Conservation (phyloP, 2,113 vertebrate genomes). For the Fulica atra region DNA sequence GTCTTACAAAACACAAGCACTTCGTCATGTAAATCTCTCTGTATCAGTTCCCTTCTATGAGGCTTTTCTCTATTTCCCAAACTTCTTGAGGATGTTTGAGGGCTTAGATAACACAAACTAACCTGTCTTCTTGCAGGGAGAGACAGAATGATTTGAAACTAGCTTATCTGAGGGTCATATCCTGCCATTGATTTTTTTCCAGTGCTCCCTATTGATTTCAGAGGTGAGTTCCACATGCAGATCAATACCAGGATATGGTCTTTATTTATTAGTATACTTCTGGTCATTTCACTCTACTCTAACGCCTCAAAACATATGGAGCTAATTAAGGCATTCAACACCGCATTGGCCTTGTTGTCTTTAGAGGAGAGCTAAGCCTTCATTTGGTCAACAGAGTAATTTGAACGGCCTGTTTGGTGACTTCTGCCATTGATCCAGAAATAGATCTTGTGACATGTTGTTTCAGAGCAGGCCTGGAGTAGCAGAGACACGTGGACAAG, state of each 20-base stretch:
- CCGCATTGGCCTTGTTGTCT: background rate
- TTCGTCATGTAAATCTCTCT: background rate
- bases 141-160: conserved; percentile 8
- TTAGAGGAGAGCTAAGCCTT: background rate
- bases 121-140: background rate
- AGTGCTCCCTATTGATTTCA: conserved; percentile 43
- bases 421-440: background rate
- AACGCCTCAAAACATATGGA: conserved; percentile 12
- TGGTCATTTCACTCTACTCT: background rate
- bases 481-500: background rate
- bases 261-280: conserved; percentile 50
- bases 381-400: background rate
- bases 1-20: background rate
- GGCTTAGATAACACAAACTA: conserved; percentile 12
- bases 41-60: background rate
- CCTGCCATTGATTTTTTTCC: conserved; percentile 58
- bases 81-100: conserved; percentile 29
- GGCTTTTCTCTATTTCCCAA: background rate
- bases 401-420: background rate
- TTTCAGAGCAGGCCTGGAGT: background rate
- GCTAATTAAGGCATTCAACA: background rate
- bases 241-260: conserved; percentile 61
- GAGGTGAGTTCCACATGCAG: conserved; percentile 18
- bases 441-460: background rate
- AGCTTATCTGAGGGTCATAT: conserved; percentile 50